Conservation (phyloP, 2,113 vertebrate genomes). For the Saguinus midas region DNA sequence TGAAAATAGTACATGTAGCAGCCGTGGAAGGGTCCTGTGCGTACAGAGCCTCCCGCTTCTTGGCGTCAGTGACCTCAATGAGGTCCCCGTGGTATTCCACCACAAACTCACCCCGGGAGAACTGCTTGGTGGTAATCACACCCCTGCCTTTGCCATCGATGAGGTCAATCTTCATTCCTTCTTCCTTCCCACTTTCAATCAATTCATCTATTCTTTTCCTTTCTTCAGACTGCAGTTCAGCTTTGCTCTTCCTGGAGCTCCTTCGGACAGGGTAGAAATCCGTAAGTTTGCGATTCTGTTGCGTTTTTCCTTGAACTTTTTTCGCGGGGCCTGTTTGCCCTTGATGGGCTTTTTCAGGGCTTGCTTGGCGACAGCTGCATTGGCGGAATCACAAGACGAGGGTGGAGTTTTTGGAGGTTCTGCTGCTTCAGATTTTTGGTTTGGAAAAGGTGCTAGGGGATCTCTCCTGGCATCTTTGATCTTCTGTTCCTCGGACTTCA, state of each 20-base stretch:
- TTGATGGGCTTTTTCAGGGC: constrained; percentile 80
- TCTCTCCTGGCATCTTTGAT: constrained; percentile 79
- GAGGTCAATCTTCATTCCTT: constrained; percentile 94
- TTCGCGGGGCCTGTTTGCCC: constrained; percentile 84
- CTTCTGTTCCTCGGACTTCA: constrained; percentile 85
- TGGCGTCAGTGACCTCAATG: constrained; percentile 92
- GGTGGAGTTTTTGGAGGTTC: constrained; percentile 73
- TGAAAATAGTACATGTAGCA: constrained; percentile 99
- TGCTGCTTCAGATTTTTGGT: constrained; percentile 82
- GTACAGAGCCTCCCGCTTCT: constrained; percentile 90
- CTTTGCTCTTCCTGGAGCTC: constrained; percentile 94
- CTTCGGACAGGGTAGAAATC: constrained; percentile 95
- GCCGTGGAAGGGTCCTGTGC: constrained; percentile 93
- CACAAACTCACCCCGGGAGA: constrained; percentile 95
- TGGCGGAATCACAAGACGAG: constrained; percentile 69
- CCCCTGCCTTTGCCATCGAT: constrained; percentile 95
- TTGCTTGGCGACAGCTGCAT: constrained; percentile 76
- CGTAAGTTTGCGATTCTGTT: constrained; percentile 93
- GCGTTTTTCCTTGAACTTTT: constrained; percentile 88
- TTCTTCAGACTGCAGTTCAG: constrained; percentile 93
- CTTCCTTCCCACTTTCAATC: constrained; percentile 91
- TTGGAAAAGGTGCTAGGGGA: constrained; percentile 73
- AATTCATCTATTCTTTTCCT: constrained; percentile 90
- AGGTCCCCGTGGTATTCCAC: constrained; percentile 98
- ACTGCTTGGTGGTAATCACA: constrained; percentile 91